These are phyloP conservation scores for Metacarcinus magister DNA, from an alignment of 2,888 invertebrate genomes.

Conservation along the genomic window DNA sequence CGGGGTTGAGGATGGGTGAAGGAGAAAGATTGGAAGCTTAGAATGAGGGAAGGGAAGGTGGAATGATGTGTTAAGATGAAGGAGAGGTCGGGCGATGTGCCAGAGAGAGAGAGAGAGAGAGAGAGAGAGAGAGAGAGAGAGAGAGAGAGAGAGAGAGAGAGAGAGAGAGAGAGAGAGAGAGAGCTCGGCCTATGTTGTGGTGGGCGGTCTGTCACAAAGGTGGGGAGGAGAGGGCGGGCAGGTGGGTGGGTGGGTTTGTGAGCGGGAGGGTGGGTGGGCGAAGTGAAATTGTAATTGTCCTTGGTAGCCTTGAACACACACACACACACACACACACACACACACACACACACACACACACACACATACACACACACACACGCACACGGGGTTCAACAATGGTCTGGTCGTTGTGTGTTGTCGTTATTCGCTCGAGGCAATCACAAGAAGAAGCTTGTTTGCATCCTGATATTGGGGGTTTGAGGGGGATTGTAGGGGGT, in stretches of 20 bases:
- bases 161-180: slow-evolving; percentile 1
- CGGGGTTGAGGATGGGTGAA: no score
- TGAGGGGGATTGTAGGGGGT: neutral
- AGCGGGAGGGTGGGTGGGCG: neutral
- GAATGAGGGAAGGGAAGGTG: no score
- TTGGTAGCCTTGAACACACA: neutral
- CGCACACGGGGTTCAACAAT: neutral
- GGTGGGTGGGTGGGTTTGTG: neutral
- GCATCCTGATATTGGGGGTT: neutral
- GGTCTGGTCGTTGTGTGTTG: neutral
- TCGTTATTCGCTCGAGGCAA: neutral
- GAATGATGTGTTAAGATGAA: neutral
- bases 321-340: slow-evolving; percentile 19
- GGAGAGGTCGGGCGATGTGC: neutral
- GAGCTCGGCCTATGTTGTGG: no score
- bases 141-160: slow-evolving; percentile 2
- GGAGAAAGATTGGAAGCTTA: no score
- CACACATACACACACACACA: neutral
- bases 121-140: no score
- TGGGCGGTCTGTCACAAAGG: no score
- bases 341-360: slow-evolving; percentile 39
- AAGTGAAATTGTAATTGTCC: neutral
- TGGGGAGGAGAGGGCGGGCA: no score
- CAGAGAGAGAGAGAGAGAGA: no score
- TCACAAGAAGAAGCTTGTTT: neutral